Base-by-base conservation (phyloP, 35 echinoderm and acorn worm genomes). In the Apostichopus parvimensis region DNA sequence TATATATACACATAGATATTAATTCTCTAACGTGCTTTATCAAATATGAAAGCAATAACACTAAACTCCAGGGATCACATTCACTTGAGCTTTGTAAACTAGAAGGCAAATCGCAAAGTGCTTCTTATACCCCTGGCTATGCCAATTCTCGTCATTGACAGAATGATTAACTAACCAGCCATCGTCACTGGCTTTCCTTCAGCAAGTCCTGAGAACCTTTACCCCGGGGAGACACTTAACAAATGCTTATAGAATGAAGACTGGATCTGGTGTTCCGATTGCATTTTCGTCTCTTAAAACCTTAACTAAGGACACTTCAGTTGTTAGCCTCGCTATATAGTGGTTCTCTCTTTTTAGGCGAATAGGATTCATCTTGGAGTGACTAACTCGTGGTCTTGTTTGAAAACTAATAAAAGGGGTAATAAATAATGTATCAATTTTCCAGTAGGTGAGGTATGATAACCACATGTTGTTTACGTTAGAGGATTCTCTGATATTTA, bases 231-330 rank as follows among this genome's bases (percentile, higher is more conserved):
- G 20, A 75, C 71, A 75, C 71, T 75, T 75, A 75, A 75, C 71
- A 75, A 75, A 75, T 75, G 71, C 71, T 75, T 75, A 75, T 75
- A 75, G 71, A 75, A 75, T 75, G 71, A 75, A 75, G 71, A 75
- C 17, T 14, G 71, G 71, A 75, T 75, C 71, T 75, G 5, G 71
- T 18, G 71, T 75, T 75, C 71, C 71, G n/a, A 75, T 75, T 75
- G 71, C 71, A 75, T 75, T 75, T 75, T 75, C 17, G 15, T 75
- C 71, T 75, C 71, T 75, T 75, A 75, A 75, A 22, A 75, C 71
- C 71, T 75, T 22, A 75, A 75, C 13, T 75, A 75, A 75, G 71
- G 71, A 75, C 71, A 75, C 71, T 75, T 75, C 71, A 75, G 71
- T 14, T 45, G 64, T 68, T 68, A 68, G 64, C 64, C 64, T 68